These are phyloP conservation scores for Hymenochirus boettgeri DNA, from an alignment of 2,113 vertebrate genomes.

Conservation along the genomic window DNA sequence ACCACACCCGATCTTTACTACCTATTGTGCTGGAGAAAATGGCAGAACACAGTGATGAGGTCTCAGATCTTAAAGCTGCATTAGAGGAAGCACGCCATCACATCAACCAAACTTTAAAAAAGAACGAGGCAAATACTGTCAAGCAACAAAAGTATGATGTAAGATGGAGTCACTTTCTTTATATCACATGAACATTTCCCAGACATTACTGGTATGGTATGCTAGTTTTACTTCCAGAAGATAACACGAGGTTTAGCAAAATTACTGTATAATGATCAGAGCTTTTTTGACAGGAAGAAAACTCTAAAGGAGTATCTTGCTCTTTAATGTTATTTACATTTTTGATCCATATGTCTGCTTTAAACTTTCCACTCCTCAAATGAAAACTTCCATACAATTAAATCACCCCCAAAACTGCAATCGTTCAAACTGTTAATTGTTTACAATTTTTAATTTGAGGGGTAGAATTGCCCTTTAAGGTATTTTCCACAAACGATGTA, in stretches of 20 bases:
- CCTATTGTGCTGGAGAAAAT: constrained; percentile 68
- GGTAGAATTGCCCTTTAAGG: no score
- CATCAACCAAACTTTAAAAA: constrained; percentile 59
- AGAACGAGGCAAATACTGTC: constrained; percentile 66
- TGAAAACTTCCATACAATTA: no score
- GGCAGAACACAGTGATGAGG: constrained; percentile 62
- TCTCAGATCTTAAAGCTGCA: constrained; percentile 67
- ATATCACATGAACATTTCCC: neutral
- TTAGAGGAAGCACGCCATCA: constrained; percentile 62
- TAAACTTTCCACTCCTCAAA: no score
- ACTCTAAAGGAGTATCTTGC: neutral
- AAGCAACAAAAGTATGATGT: constrained; percentile 56
- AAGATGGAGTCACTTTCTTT: constrained; percentile 9
- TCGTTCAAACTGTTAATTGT: no score
- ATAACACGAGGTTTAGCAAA: neutral
- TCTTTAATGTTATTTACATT: neutral
- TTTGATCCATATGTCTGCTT: no score
- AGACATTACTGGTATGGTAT: neutral
- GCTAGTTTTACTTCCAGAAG: neutral
- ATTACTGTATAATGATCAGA: neutral
- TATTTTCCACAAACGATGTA: no score
- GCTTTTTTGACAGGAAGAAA: neutral
- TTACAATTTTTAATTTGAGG: no score
- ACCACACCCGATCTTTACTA: constrained; percentile 69
- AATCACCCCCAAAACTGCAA: no score